A percentile compares a stretch with the other conserved stretches of the same genome.
These are phyloP conservation scores for Ibycter americanus DNA, from an alignment of 2,797 vertebrate species.

Conservation along the genomic window DNA sequence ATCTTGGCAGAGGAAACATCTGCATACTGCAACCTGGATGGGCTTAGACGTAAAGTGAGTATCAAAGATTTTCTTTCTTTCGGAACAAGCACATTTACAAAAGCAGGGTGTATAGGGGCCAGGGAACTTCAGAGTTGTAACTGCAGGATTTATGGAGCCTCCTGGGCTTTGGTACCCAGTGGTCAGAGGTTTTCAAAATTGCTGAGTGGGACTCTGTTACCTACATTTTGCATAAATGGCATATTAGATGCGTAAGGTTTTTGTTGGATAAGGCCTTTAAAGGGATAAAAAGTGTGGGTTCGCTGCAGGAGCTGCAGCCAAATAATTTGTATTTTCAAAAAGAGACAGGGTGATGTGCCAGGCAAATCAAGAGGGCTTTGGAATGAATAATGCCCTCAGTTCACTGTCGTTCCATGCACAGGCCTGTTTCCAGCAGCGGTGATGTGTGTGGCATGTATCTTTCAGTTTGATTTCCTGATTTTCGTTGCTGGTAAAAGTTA, in stretches of 20 bases:
- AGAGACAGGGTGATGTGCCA: background rate
- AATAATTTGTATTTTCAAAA: background rate
- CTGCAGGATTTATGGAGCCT: background rate
- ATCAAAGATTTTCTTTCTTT: background rate
- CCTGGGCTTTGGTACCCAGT: background rate
- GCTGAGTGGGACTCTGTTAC: background rate
- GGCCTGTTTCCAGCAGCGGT: background rate
- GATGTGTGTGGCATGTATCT: background rate
- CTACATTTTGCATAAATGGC: background rate
- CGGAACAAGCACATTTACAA: background rate
- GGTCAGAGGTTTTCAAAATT: background rate
- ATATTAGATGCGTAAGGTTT: background rate
- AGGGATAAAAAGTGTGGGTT: background rate
- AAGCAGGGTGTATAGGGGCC: background rate
- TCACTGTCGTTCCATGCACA: background rate
- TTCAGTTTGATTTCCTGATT: background rate
- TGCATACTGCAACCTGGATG: background rate
- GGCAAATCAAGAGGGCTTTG: background rate
- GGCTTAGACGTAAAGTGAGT: background rate
- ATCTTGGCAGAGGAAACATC: background rate
- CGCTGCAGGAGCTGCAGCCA: background rate
- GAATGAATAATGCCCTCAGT: background rate
- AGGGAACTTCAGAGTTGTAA: background rate
- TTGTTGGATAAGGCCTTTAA: background rate
- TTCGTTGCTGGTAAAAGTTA: background rate